Evolutionary conservation across 2,888 invertebrate genomes (phyloP).

Genomic region (Odontocolon sp.): DNA sequence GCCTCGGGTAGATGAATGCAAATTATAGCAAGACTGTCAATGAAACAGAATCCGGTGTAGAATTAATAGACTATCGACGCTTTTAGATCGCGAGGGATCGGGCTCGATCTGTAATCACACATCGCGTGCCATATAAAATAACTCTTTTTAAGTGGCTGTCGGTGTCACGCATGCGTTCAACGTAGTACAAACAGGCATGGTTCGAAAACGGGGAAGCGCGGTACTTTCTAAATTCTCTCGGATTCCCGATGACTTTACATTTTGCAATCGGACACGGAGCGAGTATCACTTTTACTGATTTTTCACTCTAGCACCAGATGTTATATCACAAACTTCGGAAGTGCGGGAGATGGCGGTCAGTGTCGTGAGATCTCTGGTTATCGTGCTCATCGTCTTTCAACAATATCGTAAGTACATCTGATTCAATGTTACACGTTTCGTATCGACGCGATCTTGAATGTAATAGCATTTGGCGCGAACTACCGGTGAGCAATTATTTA

Average conservation of each 20-base stretch:
- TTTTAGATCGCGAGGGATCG: not conserved
- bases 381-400: slow-evolving; percentile 66
- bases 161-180: slow-evolving; percentile 60
- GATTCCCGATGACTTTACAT: slow-evolving; percentile 71
- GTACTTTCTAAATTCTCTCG: slow-evolving; percentile 77
- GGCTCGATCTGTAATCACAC: slow-evolving; percentile 1
- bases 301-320: slow-evolving; percentile 73
- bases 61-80: not conserved
- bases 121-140: slow-evolving; percentile 27
- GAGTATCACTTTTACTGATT: slow-evolving; percentile 75
- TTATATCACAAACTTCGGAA: slow-evolving; percentile 75
- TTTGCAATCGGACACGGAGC: slow-evolving; percentile 71
- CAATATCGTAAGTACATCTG: slow-evolving; percentile 71
- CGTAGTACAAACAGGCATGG: slow-evolving; percentile 38
- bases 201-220: slow-evolving; percentile 66
- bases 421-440: not conserved
- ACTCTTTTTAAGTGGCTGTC: slow-evolving; percentile 26
- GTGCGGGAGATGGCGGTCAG: slow-evolving; percentile 79
- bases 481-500: too few relatives aligned
- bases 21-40: not conserved
- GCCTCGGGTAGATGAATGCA: not conserved
- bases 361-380: slow-evolving; percentile 71
- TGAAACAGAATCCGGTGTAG: not conserved
- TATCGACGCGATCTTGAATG: slow-evolving; percentile 21
- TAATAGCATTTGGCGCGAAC: too few relatives aligned